A percentile compares a stretch with the other conserved stretches of the same genome.
Evolutionary conservation across 2,797 vertebrate genomes (phyloP).

Genomic region (Oreochromis mossambicus): DNA sequence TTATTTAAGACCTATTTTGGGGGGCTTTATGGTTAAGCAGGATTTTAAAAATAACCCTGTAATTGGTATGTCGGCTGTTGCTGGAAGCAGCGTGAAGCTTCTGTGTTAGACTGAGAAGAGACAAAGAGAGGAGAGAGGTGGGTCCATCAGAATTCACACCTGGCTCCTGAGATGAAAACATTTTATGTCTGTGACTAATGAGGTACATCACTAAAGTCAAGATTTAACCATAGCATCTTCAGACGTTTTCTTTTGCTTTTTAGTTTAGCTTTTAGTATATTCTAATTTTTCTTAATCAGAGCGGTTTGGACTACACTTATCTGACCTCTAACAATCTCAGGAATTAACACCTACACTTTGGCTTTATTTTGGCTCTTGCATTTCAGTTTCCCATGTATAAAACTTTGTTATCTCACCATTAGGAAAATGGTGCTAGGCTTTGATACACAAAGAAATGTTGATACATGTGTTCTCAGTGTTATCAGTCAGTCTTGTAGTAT

Average conservation of each 20-base stretch:
- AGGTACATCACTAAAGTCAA: constrained; percentile 8
- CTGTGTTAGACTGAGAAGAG: not conserved
- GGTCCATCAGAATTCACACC: constrained; percentile 30
- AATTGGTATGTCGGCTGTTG: constrained; percentile 57
- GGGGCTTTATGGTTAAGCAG: constrained; percentile 51
- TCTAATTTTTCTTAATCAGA: not conserved
- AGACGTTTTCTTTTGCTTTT: not conserved
- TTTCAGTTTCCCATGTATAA: not conserved
- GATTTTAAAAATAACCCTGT: constrained; percentile 66
- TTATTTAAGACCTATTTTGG: constrained; percentile 68
- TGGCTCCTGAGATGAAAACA: constrained; percentile 30
- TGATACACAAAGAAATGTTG: not conserved
- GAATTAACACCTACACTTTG: constrained; percentile 15
- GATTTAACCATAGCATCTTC: not conserved
- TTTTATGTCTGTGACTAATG: constrained; percentile 31
- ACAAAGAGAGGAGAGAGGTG: not conserved
- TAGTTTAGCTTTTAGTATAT: not conserved
- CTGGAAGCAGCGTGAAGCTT: constrained; percentile 15
- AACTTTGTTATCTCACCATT: not conserved
- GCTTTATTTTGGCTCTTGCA: not conserved
- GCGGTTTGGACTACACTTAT: not conserved
- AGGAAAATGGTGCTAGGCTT: not conserved
- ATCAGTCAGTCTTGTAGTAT: not conserved
- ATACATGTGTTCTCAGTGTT: not conserved
- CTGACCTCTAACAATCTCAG: not conserved